Conservation (phyloP, 2,888 invertebrate genomes). For the Druceiella hillmani region DNA sequence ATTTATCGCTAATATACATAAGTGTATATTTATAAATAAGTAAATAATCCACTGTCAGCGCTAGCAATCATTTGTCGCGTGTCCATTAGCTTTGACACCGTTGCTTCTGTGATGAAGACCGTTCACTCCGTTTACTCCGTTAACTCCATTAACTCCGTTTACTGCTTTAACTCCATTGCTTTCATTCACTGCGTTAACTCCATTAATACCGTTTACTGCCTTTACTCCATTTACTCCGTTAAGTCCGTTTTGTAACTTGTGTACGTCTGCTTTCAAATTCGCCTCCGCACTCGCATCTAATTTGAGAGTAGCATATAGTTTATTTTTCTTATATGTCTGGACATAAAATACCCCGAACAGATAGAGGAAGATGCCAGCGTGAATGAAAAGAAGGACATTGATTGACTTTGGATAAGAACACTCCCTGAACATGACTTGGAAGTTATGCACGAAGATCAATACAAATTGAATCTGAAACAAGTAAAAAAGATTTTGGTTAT, state of each 20-base stretch:
- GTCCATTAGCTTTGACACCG: constrained; percentile 2
- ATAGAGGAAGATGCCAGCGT: constrained; percentile 67
- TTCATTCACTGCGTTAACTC: too few relatives aligned
- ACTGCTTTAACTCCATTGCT: too few relatives aligned
- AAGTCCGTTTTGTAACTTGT: constrained; percentile 7
- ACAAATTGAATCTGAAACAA: constrained; percentile 63
- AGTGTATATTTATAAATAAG: background rate
- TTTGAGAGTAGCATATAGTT: too few relatives aligned
- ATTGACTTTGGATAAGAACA: constrained; percentile 68
- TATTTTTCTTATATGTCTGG: constrained; percentile 52
- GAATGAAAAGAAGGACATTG: constrained; percentile 59
- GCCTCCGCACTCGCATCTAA: constrained; percentile 1
- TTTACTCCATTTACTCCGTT: constrained; percentile 6
- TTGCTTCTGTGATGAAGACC: too few relatives aligned
- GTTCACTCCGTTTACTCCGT: too few relatives aligned
- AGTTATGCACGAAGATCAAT: constrained; percentile 68
- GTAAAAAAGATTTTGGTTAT: constrained; percentile 19
- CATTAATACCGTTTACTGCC: constrained; percentile 5
- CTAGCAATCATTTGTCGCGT: background rate
- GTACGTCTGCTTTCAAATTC: constrained; percentile 3
- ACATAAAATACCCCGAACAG: constrained; percentile 75
- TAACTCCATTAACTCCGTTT: too few relatives aligned
- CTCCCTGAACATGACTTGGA: constrained; percentile 58
- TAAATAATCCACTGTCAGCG: background rate
- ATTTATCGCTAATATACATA: background rate